phyloP scores from a whole-genome alignment of 2,797 vertebrate species.

The Silurus aristotelis region DNA sequence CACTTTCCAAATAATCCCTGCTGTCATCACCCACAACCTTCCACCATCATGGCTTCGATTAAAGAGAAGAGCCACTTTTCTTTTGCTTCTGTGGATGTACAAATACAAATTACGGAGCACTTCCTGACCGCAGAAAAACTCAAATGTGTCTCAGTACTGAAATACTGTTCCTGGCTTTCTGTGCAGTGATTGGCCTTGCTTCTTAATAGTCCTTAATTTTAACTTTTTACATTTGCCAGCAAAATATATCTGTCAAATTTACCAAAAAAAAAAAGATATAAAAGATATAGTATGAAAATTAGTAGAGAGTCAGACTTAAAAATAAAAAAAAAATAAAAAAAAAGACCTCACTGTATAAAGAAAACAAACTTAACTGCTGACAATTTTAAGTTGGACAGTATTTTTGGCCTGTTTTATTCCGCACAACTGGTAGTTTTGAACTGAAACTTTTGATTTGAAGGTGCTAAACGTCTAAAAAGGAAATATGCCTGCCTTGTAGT shows the following conservation, averaged over 20 bases:
- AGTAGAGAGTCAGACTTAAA: slow-evolving; percentile 71
- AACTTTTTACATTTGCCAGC: slow-evolving; percentile 92
- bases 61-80: slow-evolving; percentile 72
- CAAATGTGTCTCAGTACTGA: slow-evolving; percentile 81
- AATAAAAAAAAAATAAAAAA: slow-evolving; percentile 36
- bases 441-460: slow-evolving; percentile 88
- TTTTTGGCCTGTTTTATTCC: slow-evolving; percentile 89
- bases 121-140: slow-evolving; percentile 71
- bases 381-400: slow-evolving; percentile 84
- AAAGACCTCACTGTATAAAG: slow-evolving; percentile 49
- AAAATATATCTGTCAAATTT: slow-evolving; percentile 88
- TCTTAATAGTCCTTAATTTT: slow-evolving; percentile 90
- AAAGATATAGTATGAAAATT: slow-evolving; percentile 70
- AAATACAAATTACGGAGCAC: slow-evolving; percentile 72
- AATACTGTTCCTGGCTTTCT: slow-evolving; percentile 88
- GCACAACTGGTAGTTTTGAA: slow-evolving; percentile 93
- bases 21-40: slow-evolving; percentile 52
- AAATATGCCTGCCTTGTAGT: slow-evolving; percentile 96
- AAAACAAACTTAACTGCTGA: slow-evolving; percentile 82
- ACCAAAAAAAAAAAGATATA: slow-evolving; percentile 55
- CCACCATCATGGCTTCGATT: slow-evolving; percentile 58
- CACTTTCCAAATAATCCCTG: slow-evolving; percentile 85
- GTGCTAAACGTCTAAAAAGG: slow-evolving; percentile 89
- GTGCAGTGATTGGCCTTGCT: slow-evolving; percentile 92
- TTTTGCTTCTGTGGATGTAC: slow-evolving; percentile 86